These are phyloP conservation scores for Lynx canadensis DNA, from an alignment of 2,113 vertebrate genomes.

Conservation along the genomic window DNA sequence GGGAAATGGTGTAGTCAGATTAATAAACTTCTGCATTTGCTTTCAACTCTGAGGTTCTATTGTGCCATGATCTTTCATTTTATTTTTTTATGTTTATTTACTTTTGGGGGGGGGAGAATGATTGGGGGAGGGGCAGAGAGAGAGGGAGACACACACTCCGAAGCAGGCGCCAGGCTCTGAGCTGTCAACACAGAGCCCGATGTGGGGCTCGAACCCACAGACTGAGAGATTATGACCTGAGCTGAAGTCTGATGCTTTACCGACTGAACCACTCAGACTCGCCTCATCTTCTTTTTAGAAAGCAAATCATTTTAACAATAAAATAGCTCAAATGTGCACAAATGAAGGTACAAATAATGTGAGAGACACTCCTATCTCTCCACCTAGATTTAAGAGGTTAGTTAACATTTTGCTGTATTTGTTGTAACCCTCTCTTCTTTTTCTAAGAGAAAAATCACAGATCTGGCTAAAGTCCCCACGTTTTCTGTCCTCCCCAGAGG, in stretches of 20 bases:
- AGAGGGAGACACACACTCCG: too few species aligned
- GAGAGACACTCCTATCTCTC: background rate
- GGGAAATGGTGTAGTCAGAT: background rate
- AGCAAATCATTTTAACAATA: background rate
- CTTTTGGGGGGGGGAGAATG: too few species aligned
- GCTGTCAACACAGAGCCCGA: too few species aligned
- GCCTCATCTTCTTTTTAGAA: background rate
- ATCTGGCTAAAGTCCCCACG: background rate
- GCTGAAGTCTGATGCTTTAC: too few species aligned
- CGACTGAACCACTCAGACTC: too few species aligned
- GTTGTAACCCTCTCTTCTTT: background rate
- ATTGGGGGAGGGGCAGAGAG: too few species aligned
- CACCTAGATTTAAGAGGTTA: background rate
- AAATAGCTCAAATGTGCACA: background rate
- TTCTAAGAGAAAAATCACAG: slow-evolving; percentile 6
- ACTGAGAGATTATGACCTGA: too few species aligned
- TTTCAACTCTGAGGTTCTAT: background rate
- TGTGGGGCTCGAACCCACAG: too few species aligned
- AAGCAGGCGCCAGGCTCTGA: too few species aligned
- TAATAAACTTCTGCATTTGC: background rate
- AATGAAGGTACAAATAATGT: background rate
- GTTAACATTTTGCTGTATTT: background rate
- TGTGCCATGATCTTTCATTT: background rate
- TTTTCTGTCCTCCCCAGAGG: background rate
- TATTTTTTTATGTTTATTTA: background rate